A percentile compares a stretch with the other conserved stretches of the same genome.
phyloP scores from a whole-genome alignment of 2,888 invertebrate species.

The Microchrysa polita region DNA sequence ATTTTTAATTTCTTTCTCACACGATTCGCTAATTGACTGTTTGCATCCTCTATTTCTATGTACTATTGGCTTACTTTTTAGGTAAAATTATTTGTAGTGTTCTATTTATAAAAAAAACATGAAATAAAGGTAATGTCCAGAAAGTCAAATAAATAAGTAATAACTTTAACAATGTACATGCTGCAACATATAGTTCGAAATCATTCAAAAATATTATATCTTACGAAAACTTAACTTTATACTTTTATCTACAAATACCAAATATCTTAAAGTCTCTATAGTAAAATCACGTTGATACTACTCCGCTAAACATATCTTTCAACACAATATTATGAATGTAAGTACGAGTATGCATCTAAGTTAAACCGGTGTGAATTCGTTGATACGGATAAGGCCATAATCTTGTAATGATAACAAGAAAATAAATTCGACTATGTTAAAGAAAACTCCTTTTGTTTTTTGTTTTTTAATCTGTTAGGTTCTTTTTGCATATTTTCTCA shows the following conservation, averaged over 20 bases:
- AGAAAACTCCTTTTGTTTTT: not conserved
- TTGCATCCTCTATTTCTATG: not conserved
- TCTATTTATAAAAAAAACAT: not conserved
- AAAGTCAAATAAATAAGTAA: not conserved
- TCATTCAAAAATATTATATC: not conserved
- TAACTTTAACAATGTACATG: not conserved
- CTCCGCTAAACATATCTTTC: too few species aligned
- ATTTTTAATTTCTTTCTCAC: not conserved
- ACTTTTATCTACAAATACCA: not conserved
- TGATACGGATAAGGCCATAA: not conserved
- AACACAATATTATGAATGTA: too few species aligned
- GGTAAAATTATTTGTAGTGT: too few species aligned
- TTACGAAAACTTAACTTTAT: not conserved
- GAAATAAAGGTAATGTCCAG: not conserved
- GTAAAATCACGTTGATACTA: not conserved
- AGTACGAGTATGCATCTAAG: too few species aligned
- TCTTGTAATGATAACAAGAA: not conserved
- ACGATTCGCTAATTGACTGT: constrained; percentile 10
- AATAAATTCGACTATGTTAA: too few species aligned
- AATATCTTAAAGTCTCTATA: not conserved
- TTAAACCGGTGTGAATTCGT: not conserved
- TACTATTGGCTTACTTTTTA: not conserved
- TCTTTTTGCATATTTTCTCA: not conserved
- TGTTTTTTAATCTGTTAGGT: not conserved
- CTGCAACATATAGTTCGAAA: not conserved